Base-by-base conservation (phyloP, 2,797 vertebrate species). In the Cynodonichthys magdalenae region DNA sequence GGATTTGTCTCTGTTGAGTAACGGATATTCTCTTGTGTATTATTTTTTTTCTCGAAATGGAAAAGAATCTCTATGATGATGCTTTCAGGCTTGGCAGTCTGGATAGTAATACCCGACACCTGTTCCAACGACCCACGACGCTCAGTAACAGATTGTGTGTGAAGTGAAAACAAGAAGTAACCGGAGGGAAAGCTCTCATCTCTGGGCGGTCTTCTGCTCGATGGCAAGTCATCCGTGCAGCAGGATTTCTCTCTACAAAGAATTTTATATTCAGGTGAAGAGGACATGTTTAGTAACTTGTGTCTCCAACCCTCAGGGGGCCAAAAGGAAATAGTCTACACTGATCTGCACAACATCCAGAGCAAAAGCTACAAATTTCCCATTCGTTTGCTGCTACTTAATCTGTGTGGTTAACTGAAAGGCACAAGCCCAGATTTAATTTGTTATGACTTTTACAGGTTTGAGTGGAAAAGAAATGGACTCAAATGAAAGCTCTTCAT, bases 221-320 rank as follows among this genome's bases (percentile, higher is more conserved):
- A 74, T 79, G 64, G 51, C 20, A 19, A 20, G 46, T 11, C 76
- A 75, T 59, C 58, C 69, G 48, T 53, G 18, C 75, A 70, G 73
- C 55, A 59, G 72, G 68, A 80, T 59, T 49, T 73, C 53, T 69
- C 48, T 53, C 66, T 53, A 28, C 36, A 58, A 49, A 75, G 56
- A 53, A 58, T 78, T 73, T 73, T 70, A 65, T 61, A 76, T 68
- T 79, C 74, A 72, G 80, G 81, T 69, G 66, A 74, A 69, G 64
- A 78, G 53, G 60, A 84, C 55, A 24, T 47, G 63, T 82, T 89
- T 85, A 81, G 81, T 84, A 80, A 72, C 52, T 59, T 59, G 59
- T 50, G 41, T 77, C 70, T 83, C 71, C 66, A 53, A 36, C 80
- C 66, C 24, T 62, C 82, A 57, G 0, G 44, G 31, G 71, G 64